A percentile compares a stretch with the other conserved stretches of the same genome.
These are phyloP conservation scores for Caenorhabditis sinica DNA, from an alignment of 2,888 invertebrate species.

Conservation along the genomic window DNA sequence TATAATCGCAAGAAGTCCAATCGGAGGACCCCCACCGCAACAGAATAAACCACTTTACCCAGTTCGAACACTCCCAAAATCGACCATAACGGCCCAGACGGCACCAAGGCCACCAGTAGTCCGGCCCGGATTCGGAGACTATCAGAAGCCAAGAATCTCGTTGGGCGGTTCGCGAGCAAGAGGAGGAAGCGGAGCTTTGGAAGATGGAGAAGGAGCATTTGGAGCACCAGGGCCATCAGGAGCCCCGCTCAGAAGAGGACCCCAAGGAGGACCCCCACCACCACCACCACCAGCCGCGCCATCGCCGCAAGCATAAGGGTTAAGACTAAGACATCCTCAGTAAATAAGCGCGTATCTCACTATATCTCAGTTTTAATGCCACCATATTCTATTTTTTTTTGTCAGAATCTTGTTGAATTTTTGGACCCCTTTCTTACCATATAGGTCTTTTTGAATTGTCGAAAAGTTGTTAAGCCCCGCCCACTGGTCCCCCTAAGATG, in stretches of 20 bases:
- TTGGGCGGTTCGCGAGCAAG: conserved; percentile 23
- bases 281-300: conserved; percentile 24
- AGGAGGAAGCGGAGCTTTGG: not conserved
- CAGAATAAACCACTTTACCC: conserved; percentile 35
- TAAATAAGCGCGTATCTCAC: not conserved
- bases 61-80: conserved; percentile 30
- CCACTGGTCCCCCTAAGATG: no score
- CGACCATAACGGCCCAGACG: not conserved
- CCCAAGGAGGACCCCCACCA: not conserved
- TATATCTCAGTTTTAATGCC: not conserved
- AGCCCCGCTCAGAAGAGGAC: no score
- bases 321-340: no score
- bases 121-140: conserved; percentile 44
- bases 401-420: conserved; percentile 1
- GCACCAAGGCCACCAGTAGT: conserved; percentile 8
- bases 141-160: conserved; percentile 47
- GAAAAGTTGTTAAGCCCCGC: no score
- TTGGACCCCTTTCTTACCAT: no score
- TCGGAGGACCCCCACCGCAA: not conserved
- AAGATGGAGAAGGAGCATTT: no score
- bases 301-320: conserved; percentile 14
- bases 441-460: conserved; percentile 5
- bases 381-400: not conserved
- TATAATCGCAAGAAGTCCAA: not conserved
- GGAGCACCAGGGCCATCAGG: not conserved